A percentile compares a stretch with the other conserved stretches of the same genome.
These are phyloP conservation scores for Oscheius sp. DNA, from an alignment of 2,888 invertebrate species.

Conservation along the genomic window DNA sequence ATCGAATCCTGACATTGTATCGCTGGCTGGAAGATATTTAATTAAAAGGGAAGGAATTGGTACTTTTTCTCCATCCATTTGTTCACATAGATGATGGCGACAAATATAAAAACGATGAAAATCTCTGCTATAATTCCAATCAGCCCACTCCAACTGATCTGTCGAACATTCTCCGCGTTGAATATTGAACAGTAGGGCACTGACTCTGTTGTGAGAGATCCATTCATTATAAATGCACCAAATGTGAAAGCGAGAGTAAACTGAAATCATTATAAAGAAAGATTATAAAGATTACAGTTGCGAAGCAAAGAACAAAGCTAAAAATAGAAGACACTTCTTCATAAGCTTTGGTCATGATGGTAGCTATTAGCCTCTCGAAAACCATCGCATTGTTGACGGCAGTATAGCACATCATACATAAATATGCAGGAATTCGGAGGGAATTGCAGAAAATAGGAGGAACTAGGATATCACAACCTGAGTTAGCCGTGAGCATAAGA, in stretches of 20 bases:
- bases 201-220: neutral
- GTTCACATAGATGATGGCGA: slow-evolving; percentile 10
- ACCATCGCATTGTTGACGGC: slow-evolving; percentile 13
- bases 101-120: neutral
- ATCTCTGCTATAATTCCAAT: neutral
- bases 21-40: neutral
- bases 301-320: neutral
- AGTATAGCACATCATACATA: neutral
- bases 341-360: slow-evolving; percentile 13
- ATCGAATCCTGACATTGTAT: slow-evolving; percentile 10
- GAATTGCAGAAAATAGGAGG: slow-evolving; percentile 10
- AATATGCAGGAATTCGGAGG: slow-evolving; percentile 10
- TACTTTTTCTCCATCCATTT: slow-evolving; percentile 22
- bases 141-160: slow-evolving; percentile 4
- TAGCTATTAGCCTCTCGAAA: slow-evolving; percentile 14
- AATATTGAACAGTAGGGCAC: slow-evolving; percentile 15
- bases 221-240: neutral
- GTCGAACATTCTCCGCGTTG: slow-evolving; percentile 6
- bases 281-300: neutral
- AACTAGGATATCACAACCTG: slow-evolving; percentile 10
- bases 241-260: neutral
- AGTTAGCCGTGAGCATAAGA: slow-evolving; percentile 2
- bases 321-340: neutral
- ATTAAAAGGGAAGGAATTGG: too few species aligned
- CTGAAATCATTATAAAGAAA: too few species aligned